These are phyloP conservation scores for Mus minutoides DNA, from an alignment of 2,797 vertebrate genomes.

Conservation along the genomic window DNA sequence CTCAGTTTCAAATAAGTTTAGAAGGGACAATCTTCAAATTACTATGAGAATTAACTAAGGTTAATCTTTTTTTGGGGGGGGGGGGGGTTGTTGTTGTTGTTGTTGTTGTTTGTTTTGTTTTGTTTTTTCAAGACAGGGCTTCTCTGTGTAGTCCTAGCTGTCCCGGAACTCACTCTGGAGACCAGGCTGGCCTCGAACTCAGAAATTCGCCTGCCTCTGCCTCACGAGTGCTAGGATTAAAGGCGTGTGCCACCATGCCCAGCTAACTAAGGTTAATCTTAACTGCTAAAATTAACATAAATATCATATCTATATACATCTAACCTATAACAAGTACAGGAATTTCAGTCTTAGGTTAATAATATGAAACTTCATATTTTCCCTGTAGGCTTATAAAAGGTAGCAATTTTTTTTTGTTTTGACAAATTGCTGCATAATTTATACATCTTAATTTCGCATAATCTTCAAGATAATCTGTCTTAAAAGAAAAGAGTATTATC, in stretches of 20 bases:
- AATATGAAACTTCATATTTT: neutral
- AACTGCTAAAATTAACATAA: constrained; percentile 32
- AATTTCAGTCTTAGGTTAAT: neutral
- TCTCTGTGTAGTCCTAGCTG: too few species aligned
- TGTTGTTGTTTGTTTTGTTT: too few species aligned
- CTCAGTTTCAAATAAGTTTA: constrained; percentile 54
- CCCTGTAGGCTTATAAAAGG: neutral
- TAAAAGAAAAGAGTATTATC: neutral
- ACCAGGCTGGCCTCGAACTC: too few species aligned
- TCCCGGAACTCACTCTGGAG: too few species aligned
- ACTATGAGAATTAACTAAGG: constrained; percentile 5
- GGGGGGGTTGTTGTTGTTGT: too few species aligned
- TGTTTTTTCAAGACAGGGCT: too few species aligned
- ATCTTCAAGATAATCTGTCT: neutral
- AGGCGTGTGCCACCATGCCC: too few species aligned
- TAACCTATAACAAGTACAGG: constrained; percentile 7
- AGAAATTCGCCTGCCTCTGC: too few species aligned
- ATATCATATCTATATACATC: neutral
- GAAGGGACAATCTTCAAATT: constrained; percentile 21
- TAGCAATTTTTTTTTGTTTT: neutral
- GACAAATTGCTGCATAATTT: neutral
- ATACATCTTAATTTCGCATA: constrained; percentile 18
- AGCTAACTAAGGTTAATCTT: constrained; percentile 13
- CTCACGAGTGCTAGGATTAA: too few species aligned
- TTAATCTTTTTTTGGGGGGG: constrained; percentile 4